Evolutionary conservation across 2,797 vertebrate genomes (phyloP).

Genomic region (Oreonectes daqikongensis): DNA sequence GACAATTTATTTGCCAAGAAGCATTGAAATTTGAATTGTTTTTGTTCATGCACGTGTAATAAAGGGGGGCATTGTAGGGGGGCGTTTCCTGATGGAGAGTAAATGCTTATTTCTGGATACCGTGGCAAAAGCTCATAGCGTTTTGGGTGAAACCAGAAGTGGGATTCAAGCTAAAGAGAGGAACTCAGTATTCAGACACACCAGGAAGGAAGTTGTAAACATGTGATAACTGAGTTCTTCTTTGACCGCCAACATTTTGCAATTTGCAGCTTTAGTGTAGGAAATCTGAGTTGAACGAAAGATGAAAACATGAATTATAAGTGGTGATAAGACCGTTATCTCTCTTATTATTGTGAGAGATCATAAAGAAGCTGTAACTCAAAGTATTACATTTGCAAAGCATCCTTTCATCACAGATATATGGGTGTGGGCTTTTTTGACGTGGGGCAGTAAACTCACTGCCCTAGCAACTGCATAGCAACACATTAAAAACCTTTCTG

Average conservation of each 20-base stretch:
- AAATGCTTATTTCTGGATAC: slow-evolving; percentile 25
- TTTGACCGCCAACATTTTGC: neutral
- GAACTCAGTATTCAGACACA: slow-evolving; percentile 29
- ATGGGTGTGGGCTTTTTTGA: neutral
- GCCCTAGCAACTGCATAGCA: neutral
- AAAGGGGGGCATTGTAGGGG: too few species aligned
- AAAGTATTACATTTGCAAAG: neutral
- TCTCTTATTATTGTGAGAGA: neutral
- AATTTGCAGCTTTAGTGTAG: neutral
- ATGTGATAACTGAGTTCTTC: slow-evolving; percentile 22
- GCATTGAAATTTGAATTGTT: too few species aligned
- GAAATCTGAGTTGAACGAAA: neutral
- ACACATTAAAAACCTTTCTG: too few species aligned
- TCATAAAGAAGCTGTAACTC: neutral
- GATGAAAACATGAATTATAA: neutral
- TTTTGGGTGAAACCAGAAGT: slow-evolving; percentile 19
- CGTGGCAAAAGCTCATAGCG: slow-evolving; percentile 7
- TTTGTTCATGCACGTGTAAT: too few species aligned
- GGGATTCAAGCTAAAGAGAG: slow-evolving; percentile 3
- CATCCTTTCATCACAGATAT: too few species aligned
- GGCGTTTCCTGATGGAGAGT: neutral
- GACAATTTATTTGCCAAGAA: too few species aligned
- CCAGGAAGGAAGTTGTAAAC: slow-evolving; percentile 47
- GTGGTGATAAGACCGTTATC: neutral
- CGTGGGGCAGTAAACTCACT: too few species aligned